These are phyloP conservation scores for Parazoanthus darwini DNA, from an alignment of 92 coral and sea anemone species.

Conservation along the genomic window DNA sequence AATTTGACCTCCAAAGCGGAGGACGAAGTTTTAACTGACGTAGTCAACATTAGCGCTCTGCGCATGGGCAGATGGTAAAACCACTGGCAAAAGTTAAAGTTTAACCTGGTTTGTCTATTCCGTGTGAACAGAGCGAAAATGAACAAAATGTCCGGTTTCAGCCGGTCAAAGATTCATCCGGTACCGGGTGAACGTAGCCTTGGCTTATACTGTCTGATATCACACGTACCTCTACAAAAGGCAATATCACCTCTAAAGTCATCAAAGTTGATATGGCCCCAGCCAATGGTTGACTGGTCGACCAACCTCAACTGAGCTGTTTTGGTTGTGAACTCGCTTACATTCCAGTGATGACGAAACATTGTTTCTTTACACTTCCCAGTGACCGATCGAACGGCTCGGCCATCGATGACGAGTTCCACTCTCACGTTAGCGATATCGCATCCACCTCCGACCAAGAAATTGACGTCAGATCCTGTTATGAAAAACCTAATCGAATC, in stretches of 20 bases:
- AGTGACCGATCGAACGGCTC: constrained; percentile 49
- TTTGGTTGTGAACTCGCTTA: constrained; percentile 47
- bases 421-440: constrained; percentile 41
- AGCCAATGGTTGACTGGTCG: constrained; percentile 42
- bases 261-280: constrained; percentile 76
- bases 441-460: constrained; percentile 74
- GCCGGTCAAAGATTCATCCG: no score
- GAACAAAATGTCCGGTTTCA: no score
- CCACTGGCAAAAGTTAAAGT: no score
- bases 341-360: constrained; percentile 47
- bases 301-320: constrained; percentile 54
- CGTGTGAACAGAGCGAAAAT: no score
- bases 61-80: no score
- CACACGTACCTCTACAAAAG: constrained; percentile 21
- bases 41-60: no score
- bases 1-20: no score
- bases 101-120: no score
- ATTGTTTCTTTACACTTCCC: constrained; percentile 60
- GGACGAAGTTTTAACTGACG: no score
- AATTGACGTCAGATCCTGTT: constrained; percentile 46
- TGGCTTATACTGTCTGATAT: no score
- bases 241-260: constrained; percentile 59
- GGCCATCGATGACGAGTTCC: constrained; percentile 49
- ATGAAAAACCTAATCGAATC: constrained; percentile 6
- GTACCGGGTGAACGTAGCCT: no score